phyloP scores from a whole-genome alignment of 2,113 vertebrate species.

The Zosterops pallidus region DNA sequence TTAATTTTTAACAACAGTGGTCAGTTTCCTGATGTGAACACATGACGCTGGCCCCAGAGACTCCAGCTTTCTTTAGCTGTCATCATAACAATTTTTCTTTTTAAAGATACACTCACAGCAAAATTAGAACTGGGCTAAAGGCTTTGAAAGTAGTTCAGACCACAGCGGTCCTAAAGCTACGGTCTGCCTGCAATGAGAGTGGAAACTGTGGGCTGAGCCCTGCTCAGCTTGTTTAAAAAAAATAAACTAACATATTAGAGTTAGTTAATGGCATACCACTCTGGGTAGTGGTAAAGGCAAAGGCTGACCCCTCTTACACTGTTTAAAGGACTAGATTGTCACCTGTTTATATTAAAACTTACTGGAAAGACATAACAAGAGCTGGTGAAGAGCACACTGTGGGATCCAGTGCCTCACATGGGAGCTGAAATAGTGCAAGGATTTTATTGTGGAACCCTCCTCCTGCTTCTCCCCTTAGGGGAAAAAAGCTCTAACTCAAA shows the following conservation, averaged over 20 bases:
- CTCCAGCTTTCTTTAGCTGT: conserved; percentile 50
- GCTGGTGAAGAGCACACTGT: background rate
- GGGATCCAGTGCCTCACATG: background rate
- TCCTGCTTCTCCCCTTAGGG: background rate
- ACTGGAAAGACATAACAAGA: background rate
- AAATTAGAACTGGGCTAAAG: conserved; percentile 48
- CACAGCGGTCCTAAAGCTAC: background rate
- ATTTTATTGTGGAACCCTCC: background rate
- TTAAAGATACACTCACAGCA: background rate
- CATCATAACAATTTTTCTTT: conserved; percentile 46
- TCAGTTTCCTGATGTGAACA: conserved; percentile 42
- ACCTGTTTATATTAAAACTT: background rate
- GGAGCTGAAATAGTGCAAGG: background rate
- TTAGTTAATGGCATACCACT: background rate
- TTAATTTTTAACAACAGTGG: conserved; percentile 57
- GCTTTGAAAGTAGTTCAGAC: conserved; percentile 45
- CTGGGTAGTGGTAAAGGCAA: background rate
- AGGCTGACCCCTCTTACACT: background rate
- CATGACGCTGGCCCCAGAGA: background rate
- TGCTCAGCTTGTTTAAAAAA: background rate
- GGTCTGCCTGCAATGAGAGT: background rate
- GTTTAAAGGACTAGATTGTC: background rate
- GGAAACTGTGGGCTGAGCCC: background rate
- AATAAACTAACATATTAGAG: background rate
- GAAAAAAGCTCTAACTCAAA: background rate